Percentiles rank a stretch among this genome's conserved stretches.
Evolutionary conservation across 2,888 invertebrate genomes (phyloP).

Genomic region (Brachycybe producta): DNA sequence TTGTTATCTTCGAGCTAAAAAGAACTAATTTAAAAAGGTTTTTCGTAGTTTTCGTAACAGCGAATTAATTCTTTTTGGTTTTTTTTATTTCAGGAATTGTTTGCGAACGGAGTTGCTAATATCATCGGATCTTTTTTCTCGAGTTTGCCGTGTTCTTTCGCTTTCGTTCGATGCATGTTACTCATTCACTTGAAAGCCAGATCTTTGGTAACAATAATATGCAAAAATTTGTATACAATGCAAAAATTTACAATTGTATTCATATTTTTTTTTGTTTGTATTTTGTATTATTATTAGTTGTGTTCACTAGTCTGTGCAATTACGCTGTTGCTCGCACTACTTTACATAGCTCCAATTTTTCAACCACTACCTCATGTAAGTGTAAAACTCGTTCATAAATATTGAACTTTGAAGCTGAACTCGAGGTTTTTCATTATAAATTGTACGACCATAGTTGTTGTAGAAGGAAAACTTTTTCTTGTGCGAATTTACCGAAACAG

Average conservation of each 20-base stretch:
- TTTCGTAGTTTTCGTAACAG: not conserved
- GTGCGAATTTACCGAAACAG: too few relatives aligned
- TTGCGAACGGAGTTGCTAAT: slow-evolving; percentile 14
- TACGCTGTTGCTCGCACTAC: slow-evolving; percentile 7
- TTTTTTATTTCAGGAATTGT: slow-evolving; percentile 4
- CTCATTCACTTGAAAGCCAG: slow-evolving; percentile 11
- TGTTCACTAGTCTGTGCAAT: slow-evolving; percentile 14
- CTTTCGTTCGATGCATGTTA: slow-evolving; percentile 15
- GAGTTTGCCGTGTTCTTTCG: slow-evolving; percentile 9
- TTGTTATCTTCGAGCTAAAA: not conserved
- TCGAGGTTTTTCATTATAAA: not conserved
- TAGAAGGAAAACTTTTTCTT: too few relatives aligned
- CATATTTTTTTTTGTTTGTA: not conserved
- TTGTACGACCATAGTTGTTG: not conserved
- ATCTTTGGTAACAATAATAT: slow-evolving; percentile 10
- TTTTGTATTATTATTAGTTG: slow-evolving; percentile 2
- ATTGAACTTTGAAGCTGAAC: not conserved
- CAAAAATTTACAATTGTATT: not conserved
- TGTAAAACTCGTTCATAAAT: not conserved
- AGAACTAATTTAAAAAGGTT: not conserved
- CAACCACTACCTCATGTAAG: slow-evolving; percentile 13
- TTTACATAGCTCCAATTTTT: slow-evolving; percentile 13
- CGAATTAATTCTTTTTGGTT: too few relatives aligned
- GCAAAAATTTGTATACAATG: too few relatives aligned
- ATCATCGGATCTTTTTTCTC: slow-evolving; percentile 14